Evolutionary conservation across 2,113 vertebrate genomes (phyloP), one percentile per base, ranked within the genome.

Genomic region (Mastomys natalensis): DNA sequence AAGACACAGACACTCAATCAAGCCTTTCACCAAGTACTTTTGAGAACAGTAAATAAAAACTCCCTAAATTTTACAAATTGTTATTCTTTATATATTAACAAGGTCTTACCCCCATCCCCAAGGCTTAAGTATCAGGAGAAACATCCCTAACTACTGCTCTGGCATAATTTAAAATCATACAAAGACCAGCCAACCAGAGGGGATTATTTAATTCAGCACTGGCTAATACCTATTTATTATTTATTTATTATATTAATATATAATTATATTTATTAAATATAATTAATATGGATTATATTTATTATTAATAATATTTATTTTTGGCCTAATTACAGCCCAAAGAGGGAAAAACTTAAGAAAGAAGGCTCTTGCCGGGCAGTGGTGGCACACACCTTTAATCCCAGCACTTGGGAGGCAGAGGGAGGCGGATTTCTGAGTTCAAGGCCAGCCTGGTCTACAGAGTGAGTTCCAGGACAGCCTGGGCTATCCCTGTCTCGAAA

Each of bases 61-160:
- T 87, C 37, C 24, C 40, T 92, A 86, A 81, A 89, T 90, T n/a
- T 76, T 94, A 95, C 64, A 94, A 48, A 78, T n/a, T 80, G n/a
- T 87, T 97, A 45, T 7, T 90, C 58, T 96, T 89, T 81, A 84
- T 62, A 94, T 87, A 87, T 87, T 64, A 93, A 95, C 31, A 8
- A 93, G 72, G 12, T 74, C 55, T 60, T 82, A 66, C 3, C 26
- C 64, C 64, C 64, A 2, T 3, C 29, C 29, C 64, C 29, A 34
- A 66, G 68, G 72, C 16, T 43, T 70, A 73, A 34, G 26, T 93
- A 89, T 90, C 77, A 95, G 7, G 60, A 51, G 89, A 93, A 95
- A 91, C 31, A 58, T 13, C 9, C 81, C 29, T 78, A 94, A 91
- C 26, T 96, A 60, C 21, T 64, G 87, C 1, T 80, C n/a, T 9